Conservation (phyloP, 1,140 invertebrate species). For the Oryzaephilus surinamensis region DNA sequence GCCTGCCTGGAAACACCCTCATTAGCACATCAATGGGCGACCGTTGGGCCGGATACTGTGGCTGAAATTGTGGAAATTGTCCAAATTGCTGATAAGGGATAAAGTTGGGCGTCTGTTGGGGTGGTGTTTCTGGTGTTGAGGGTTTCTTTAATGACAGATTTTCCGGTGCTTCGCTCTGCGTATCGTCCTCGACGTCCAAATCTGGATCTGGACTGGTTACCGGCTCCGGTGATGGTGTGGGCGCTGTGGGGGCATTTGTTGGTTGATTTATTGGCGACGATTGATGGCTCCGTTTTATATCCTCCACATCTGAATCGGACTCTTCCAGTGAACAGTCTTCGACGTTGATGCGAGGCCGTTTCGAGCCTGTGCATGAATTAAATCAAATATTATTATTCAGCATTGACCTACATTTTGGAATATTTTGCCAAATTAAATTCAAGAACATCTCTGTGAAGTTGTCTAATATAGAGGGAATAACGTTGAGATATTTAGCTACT, state of each 20-base stretch:
- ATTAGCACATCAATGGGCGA: constrained; percentile 65
- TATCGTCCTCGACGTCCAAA: constrained; percentile 41
- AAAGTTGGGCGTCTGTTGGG: constrained; percentile 33
- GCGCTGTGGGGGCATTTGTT: constrained; percentile 28
- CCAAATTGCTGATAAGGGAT: constrained; percentile 37
- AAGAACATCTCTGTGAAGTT: no score
- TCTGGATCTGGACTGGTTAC: constrained; percentile 40
- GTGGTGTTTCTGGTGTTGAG: constrained; percentile 30
- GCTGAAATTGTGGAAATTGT: constrained; percentile 35
- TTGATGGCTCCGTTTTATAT: constrained; percentile 28
- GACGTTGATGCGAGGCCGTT: constrained; percentile 44
- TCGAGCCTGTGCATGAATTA: constrained; percentile 46
- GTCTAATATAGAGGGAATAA: neutral
- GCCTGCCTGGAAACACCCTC: constrained; percentile 74
- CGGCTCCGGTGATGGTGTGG: constrained; percentile 38
- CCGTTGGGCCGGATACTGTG: constrained; percentile 41
- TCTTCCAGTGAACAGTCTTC: constrained; percentile 42
- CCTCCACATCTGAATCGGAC: constrained; percentile 38
- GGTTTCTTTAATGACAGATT: constrained; percentile 46
- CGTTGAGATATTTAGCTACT: constrained; percentile 8
- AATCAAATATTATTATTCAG: no score
- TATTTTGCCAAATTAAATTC: neutral
- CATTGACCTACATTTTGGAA: no score
- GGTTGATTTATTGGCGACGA: constrained; percentile 15
- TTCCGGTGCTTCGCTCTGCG: constrained; percentile 47